Evolutionary conservation across 2,888 invertebrate genomes (phyloP).

Genomic region (Pandemis corylana): DNA sequence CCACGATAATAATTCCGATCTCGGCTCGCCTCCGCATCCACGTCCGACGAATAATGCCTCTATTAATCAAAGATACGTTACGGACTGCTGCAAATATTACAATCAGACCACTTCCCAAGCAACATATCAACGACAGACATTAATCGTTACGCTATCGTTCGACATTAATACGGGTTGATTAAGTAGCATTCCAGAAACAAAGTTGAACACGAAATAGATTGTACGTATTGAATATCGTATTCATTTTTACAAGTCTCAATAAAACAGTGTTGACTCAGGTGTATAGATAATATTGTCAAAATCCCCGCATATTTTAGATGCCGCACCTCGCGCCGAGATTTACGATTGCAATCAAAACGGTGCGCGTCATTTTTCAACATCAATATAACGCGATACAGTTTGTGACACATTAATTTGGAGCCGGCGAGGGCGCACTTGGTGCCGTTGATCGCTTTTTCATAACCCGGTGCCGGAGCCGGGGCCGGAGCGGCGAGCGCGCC

Average conservation of each 20-base stretch:
- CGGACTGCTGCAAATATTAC: conserved; percentile 41
- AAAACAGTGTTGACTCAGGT: background rate
- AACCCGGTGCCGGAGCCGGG: conserved; percentile 42
- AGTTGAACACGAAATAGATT: background rate
- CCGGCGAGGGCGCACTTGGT: conserved; percentile 50
- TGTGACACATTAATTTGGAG: conserved; percentile 71
- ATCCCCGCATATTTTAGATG: background rate
- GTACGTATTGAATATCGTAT: background rate
- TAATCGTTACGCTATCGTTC: conserved; percentile 22
- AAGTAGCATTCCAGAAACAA: conserved; percentile 34
- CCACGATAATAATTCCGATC: conserved; percentile 76
- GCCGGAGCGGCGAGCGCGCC: background rate
- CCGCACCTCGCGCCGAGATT: conserved; percentile 52
- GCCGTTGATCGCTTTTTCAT: conserved; percentile 63
- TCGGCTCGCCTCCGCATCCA: conserved; percentile 58
- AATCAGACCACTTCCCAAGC: conserved; percentile 37
- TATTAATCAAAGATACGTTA: conserved; percentile 63
- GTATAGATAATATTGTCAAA: conserved; percentile 9
- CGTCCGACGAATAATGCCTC: conserved; percentile 64
- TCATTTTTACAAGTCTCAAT: background rate
- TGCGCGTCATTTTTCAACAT: conserved; percentile 68
- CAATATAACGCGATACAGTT: conserved; percentile 64
- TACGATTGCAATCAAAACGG: conserved; percentile 67
- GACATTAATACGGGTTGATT: conserved; percentile 12
- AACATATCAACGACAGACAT: conserved; percentile 34